Evolutionary conservation across 1,140 invertebrate species (phyloP), one percentile per base, ranked within the genome.

Genomic region (Cotesia chilonis): DNA sequence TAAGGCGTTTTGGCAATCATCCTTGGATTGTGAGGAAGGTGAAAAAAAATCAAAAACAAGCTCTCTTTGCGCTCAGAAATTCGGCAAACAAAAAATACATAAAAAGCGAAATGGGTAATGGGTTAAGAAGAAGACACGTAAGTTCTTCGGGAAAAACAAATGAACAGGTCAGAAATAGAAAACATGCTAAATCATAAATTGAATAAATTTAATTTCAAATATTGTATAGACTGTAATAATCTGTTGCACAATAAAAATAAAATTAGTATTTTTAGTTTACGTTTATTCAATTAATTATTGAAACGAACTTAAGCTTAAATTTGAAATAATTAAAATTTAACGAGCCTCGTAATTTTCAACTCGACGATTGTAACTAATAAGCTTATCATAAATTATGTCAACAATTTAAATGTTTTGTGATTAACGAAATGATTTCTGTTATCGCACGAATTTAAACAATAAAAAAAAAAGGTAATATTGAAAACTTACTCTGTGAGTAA

Each of bases 41-140:
- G 12, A 36, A 61, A 20, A 60, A 20, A 28, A 47, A 38, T 6
- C 36, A 7, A 38, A 41, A n/a, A 64, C 6, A 61, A 36, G 6
- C 4, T 64, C 28, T 64, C 7, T 64, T 37, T 64, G 61, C 5
- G 10, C 10, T 64, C 4, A 41, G 37, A n/a, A 41, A 41, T 64
- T 38, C 37, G 2, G 12, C 3, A n/a, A 38, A 38, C 14, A 64
- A 64, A 64, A 64, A 64, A 64, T 10, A 20, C 5, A 12, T 60
- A 7, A 10, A 41, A 36, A 4, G 12, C 3, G 61, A 41, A 35
- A 37, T 10, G n/a, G 37, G 12, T 17, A 64, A 41, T 64, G 10
- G 61, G 61, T 64, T 64, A 37, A 37, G 38, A 37, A 37, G 36
- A 12, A 64, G 36, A 64, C 38, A 47, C 37, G n/a, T 37, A 12